Evolutionary conservation across 2,797 vertebrate genomes (phyloP).

Genomic region (Myotis daubentonii): DNA sequence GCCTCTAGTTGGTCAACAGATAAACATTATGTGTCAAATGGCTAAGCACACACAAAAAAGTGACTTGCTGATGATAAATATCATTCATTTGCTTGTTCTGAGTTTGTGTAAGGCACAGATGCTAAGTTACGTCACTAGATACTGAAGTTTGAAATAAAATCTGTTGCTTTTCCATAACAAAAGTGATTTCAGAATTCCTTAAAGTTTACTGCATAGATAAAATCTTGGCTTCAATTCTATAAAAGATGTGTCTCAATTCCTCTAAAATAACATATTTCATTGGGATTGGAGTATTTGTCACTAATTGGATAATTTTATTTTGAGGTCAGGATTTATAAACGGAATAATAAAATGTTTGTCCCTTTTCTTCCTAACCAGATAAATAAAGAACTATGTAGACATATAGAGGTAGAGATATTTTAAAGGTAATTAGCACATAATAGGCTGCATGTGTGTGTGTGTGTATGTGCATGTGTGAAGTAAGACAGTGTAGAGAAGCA

Average conservation of each 20-base stretch:
- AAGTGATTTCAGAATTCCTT: neutral
- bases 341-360: neutral
- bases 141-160: constrained; percentile 44
- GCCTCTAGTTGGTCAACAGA: neutral
- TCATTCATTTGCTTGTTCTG: neutral
- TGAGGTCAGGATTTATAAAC: neutral
- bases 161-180: constrained; percentile 45
- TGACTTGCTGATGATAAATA: constrained; percentile 29
- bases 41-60: constrained; percentile 41
- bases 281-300: neutral
- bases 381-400: neutral
- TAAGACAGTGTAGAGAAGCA: neutral
- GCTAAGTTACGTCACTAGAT: neutral
- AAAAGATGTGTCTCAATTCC: neutral
- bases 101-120: neutral
- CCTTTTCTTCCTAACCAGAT: neutral
- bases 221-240: neutral
- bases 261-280: neutral
- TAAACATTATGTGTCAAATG: constrained; percentile 41
- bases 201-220: neutral
- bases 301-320: neutral
- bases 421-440: neutral
- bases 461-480: neutral
- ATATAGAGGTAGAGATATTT: neutral
- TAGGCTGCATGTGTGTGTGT: neutral